A percentile compares a stretch with the other conserved stretches of the same genome.
phyloP scores from a whole-genome alignment of 2,888 invertebrate genomes.

The Amphipoea oculea region DNA sequence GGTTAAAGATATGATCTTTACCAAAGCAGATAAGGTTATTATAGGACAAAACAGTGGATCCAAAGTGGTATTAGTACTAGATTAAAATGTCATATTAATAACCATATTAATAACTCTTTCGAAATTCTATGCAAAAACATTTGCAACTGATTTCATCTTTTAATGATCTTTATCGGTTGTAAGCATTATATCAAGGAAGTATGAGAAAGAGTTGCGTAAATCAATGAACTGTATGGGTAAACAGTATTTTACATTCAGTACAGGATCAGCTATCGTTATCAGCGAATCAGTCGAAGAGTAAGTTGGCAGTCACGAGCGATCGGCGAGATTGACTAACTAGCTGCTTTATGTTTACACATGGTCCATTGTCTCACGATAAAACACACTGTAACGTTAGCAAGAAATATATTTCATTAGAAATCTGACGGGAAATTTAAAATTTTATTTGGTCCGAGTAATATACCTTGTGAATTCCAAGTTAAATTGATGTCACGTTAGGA shows the following conservation, averaged over 20 bases:
- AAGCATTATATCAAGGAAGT: not conserved
- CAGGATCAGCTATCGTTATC: constrained; percentile 64
- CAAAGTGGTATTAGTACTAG: not conserved
- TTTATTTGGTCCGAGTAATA: not conserved
- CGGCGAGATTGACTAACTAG: constrained; percentile 62
- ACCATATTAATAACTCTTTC: not conserved
- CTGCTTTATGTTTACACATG: constrained; percentile 36
- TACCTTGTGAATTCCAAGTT: not conserved
- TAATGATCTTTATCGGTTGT: not conserved
- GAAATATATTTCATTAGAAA: not conserved
- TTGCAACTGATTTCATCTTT: not conserved
- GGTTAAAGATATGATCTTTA: not conserved
- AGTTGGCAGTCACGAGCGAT: constrained; percentile 78
- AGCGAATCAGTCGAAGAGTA: constrained; percentile 65
- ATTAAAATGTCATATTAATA: not conserved
- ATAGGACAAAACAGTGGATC: not conserved
- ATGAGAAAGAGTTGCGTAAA: constrained; percentile 10
- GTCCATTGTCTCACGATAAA: constrained; percentile 54
- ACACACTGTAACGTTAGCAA: not conserved
- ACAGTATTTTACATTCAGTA: constrained; percentile 56
- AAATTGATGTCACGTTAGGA: not conserved
- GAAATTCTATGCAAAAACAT: not conserved
- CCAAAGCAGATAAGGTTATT: not conserved
- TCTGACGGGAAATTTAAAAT: not conserved
- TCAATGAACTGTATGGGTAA: constrained; percentile 2